A percentile compares a stretch with the other conserved stretches of the same genome.
These are phyloP conservation scores for Clistopyga incitator DNA, from an alignment of 2,888 invertebrate species.

Conservation along the genomic window DNA sequence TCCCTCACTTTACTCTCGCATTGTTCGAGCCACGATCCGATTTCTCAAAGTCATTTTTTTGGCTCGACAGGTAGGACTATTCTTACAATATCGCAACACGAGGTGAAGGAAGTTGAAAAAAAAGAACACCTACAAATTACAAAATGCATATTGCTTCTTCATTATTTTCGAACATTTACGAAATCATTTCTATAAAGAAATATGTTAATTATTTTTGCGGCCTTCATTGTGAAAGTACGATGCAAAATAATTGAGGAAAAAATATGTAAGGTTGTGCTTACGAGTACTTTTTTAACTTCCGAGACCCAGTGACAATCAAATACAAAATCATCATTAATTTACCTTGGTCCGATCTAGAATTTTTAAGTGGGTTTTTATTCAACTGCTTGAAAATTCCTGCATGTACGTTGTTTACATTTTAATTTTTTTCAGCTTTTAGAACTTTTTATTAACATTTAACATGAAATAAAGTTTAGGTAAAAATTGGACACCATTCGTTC, in stretches of 20 bases:
- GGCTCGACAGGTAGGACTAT: neutral
- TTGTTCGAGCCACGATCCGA: constrained; percentile 9
- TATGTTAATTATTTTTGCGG: neutral
- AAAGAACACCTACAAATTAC: neutral
- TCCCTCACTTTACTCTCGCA: constrained; percentile 5
- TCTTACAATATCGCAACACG: neutral
- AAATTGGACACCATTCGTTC: no score
- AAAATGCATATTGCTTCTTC: neutral
- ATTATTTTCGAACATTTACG: neutral
- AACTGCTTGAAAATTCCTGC: no score
- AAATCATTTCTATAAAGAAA: neutral
- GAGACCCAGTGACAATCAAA: neutral
- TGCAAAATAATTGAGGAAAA: neutral
- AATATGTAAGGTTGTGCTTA: neutral
- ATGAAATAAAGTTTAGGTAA: no score
- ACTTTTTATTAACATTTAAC: no score
- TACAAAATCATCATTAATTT: neutral
- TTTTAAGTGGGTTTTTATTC: no score
- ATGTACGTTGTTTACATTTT: no score
- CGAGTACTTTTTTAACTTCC: neutral
- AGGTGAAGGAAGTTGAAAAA: neutral
- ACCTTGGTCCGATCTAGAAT: no score
- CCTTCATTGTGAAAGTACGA: neutral
- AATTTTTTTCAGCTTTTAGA: no score
- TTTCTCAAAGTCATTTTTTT: constrained; percentile 20